Evolutionary conservation across 2,797 vertebrate species (phyloP), one percentile per base, ranked within the genome.

Genomic region (Limnodromus scolopaceus): DNA sequence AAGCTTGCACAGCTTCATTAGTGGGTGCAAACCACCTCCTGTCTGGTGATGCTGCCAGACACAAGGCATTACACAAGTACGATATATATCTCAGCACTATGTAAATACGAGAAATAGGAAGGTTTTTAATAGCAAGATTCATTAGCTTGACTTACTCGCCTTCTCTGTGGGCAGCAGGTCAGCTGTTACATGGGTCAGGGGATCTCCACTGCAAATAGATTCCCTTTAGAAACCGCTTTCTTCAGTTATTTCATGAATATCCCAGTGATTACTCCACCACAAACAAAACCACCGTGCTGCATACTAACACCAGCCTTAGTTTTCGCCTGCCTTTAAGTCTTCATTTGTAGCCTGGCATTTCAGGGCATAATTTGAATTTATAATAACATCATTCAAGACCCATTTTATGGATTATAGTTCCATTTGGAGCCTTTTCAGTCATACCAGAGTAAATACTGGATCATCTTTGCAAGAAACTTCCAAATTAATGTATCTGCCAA

Each of bases 401-500:
- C 53, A 9, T 90, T 93, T 93, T 43, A 39, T 65, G 90, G 94
- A 95, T 96, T 86, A 90, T 12, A 88, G 46, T 22, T 88, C 77
- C 87, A 79, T 72, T 92, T 84, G 83, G 83, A 96, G 72, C 71
- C 77, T 61, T 72, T 79, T 51, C 90, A 93, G 76, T 61, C 93
- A 63, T 65, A 86, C 34, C 83, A 78, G 88, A 58, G 80, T 63
- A 93, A 97, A 92, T 28, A 65, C 61, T 78, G 83, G 85, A 81
- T 92, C 92, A 72, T 75, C 88, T 71, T 86, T 19, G 0, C n/a
- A 5, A 95, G 84, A 74, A 94, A 78, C 84, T 95, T 92, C 91
- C 92, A 87, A 82, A 92, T 79, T 19, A 68, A 82, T 8, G 6
- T 5, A 6, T 68, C 70, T 76, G 91, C 91, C 91, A 92, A 87